These are phyloP conservation scores for Rallus limicola DNA, from an alignment of 2,113 vertebrate species.

Conservation along the genomic window DNA sequence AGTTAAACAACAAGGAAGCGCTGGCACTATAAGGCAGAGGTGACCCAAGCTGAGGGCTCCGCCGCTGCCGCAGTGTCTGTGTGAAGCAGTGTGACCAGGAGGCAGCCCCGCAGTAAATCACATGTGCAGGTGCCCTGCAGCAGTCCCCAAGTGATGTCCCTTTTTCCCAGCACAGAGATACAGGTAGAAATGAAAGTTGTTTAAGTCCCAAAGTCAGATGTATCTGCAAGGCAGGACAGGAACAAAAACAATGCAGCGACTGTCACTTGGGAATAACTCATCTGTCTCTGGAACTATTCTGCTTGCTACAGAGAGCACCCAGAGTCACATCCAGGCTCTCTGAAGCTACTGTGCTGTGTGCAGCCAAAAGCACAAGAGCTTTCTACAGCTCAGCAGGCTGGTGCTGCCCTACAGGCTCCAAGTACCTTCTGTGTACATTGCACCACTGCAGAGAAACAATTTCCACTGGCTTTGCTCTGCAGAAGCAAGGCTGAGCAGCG, in stretches of 20 bases:
- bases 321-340: neutral
- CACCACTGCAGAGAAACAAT: neutral
- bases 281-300: neutral
- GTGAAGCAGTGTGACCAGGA: neutral
- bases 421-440: neutral
- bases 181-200: neutral
- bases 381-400: neutral
- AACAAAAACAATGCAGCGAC: neutral
- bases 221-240: neutral
- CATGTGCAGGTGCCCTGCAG: neutral
- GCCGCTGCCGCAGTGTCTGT: neutral
- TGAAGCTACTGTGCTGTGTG: neutral
- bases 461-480: neutral
- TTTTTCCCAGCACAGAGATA: neutral
- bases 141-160: neutral
- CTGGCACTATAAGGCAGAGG: neutral
- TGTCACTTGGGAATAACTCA: neutral
- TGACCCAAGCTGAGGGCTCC: neutral
- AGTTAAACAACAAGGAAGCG: neutral
- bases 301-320: neutral
- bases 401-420: neutral
- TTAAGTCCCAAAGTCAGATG: neutral
- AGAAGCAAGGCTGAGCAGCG: neutral
- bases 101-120: neutral
- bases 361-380: neutral